phyloP scores from a whole-genome alignment of 2,797 vertebrate species.

The Tenualosa thibaudeaui region DNA sequence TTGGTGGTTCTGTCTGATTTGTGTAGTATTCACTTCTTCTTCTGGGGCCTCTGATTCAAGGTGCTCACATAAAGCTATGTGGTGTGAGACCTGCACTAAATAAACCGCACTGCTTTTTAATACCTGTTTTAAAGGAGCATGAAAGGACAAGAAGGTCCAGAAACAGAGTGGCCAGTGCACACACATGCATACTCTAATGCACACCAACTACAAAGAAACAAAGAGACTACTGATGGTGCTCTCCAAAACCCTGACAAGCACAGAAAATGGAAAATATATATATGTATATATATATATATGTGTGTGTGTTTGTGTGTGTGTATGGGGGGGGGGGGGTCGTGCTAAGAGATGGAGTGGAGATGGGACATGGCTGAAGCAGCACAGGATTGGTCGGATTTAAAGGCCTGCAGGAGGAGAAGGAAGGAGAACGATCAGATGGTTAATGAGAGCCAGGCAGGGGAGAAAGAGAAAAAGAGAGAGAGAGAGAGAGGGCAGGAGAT shows the following conservation, averaged over 20 bases:
- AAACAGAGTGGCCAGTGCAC: neutral
- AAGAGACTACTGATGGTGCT: neutral
- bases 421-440: neutral
- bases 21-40: neutral
- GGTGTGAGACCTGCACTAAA: neutral
- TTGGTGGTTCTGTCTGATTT: neutral
- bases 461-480: neutral
- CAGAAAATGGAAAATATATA: neutral
- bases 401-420: neutral
- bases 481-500: constrained; percentile 24
- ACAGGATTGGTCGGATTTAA: neutral
- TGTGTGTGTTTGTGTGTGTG: neutral
- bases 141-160: neutral
- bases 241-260: constrained; percentile 13
- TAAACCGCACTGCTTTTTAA: neutral
- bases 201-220: constrained; percentile 7
- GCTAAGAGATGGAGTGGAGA: constrained; percentile 14
- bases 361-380: neutral
- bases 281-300: neutral
- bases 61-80: neutral
- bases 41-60: neutral
- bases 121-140: neutral
- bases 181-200: neutral
- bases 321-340: neutral
- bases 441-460: neutral